These are phyloP conservation scores for Hanleya hanleyi DNA, from an alignment of 2,888 invertebrate species.

Conservation along the genomic window DNA sequence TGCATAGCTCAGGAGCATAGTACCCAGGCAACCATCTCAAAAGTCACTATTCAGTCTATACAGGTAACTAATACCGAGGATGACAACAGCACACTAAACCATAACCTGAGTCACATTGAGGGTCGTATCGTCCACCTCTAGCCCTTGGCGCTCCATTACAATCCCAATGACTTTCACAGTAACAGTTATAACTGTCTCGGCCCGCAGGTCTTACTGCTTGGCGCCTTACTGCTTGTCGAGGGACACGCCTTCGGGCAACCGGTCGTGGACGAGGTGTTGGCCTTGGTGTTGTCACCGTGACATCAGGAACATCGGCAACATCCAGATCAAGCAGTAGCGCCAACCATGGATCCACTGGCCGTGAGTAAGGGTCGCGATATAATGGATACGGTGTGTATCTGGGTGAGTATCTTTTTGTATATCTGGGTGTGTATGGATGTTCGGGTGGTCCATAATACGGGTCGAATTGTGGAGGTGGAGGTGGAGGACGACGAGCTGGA, in stretches of 20 bases:
- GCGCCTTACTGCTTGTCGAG: neutral
- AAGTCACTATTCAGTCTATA: no score
- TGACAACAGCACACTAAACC: neutral
- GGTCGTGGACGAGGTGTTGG: neutral
- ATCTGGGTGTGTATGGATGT: no score
- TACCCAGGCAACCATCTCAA: no score
- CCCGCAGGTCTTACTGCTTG: neutral
- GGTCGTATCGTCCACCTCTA: neutral
- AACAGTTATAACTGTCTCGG: neutral
- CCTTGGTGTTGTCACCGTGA: neutral
- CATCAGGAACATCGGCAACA: neutral
- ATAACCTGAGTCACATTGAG: neutral
- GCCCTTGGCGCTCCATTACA: neutral
- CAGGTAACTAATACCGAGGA: no score
- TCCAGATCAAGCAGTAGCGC: neutral
- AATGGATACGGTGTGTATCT: neutral
- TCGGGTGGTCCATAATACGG: neutral
- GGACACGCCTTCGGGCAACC: neutral
- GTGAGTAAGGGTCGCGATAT: neutral
- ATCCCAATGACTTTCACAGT: conserved; percentile 1
- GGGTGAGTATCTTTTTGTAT: no score
- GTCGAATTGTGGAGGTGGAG: neutral
- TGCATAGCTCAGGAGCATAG: no score
- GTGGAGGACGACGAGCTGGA: neutral
- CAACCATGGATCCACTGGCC: neutral